phyloP scores from a whole-genome alignment of 2,888 invertebrate species.

The Altica lythri region DNA sequence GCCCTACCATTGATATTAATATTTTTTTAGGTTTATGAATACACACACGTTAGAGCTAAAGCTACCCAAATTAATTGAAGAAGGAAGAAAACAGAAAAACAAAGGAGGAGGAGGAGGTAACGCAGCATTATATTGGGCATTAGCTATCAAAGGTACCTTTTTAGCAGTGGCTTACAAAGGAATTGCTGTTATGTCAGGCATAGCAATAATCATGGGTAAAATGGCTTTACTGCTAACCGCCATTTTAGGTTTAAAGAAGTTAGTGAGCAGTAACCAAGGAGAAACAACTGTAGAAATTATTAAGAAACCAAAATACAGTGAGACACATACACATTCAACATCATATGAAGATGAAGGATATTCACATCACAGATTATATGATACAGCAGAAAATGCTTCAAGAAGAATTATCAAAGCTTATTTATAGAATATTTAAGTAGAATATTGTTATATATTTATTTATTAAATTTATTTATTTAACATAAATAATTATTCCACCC shows the following conservation, averaged over 20 bases:
- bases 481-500: no score
- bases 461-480: no score
- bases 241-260: slow-evolving; percentile 79
- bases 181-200: slow-evolving; percentile 75
- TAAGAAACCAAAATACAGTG: slow-evolving; percentile 82
- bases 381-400: slow-evolving; percentile 16
- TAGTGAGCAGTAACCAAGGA: slow-evolving; percentile 71
- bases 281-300: slow-evolving; percentile 86
- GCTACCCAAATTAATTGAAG: slow-evolving; percentile 53
- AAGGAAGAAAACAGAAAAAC: slow-evolving; percentile 45
- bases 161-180: slow-evolving; percentile 76
- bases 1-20: no score
- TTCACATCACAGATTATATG: slow-evolving; percentile 29
- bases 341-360: slow-evolving; percentile 44
- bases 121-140: slow-evolving; percentile 69
- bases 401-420: slow-evolving; percentile 24
- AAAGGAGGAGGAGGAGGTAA: slow-evolving; percentile 22
- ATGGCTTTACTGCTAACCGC: slow-evolving; percentile 79
- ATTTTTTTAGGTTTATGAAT: slow-evolving; percentile 62
- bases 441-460: neutral
- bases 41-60: slow-evolving; percentile 60
- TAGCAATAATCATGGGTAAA: slow-evolving; percentile 81
- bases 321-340: slow-evolving; percentile 74
- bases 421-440: slow-evolving; percentile 17
- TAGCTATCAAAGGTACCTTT: slow-evolving; percentile 74